Base-by-base conservation (phyloP, 2,113 vertebrate genomes). In the Strigops habroptila region DNA sequence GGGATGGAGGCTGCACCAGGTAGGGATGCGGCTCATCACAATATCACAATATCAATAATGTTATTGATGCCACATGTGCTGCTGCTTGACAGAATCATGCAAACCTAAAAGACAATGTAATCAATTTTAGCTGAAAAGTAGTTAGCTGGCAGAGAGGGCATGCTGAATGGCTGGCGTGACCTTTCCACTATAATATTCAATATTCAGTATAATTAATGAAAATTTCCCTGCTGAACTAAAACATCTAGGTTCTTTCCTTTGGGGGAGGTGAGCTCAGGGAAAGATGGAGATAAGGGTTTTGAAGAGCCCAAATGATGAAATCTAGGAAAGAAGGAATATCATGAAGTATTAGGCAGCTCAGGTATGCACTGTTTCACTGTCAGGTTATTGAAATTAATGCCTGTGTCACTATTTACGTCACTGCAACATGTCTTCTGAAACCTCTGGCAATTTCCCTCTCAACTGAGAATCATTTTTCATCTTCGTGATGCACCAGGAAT, bases 321-420 rank as follows among this genome's bases (percentile, higher is more conserved):
- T 60, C n/a, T 46, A 71, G 21, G 67, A 53, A 85, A 68, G 77
- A 48, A 65, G 9, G 21, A 77, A 81, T 18, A 48, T 28, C 16
- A 39, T 67, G 24, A 65, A 92, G 86, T 95, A 51, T 86, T 76
- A 89, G 43, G 22, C 48, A 81, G 35, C 70, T 95, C 53, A 86
- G 71, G 24, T 96, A 64, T 71, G 53, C 41, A 84, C 23, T 13
- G 3, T 96, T 97, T 94, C 68, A 46, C 80, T 93, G 89, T 92
- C 53, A 63, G 65, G 51, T 95, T 97, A 93, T 85, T 96, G 90
- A 95, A 96, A 96, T 94, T 88, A 96, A 97, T 97, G 89, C 74
- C 43, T 41, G 8, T 96, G 57, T 90, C 64, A 18, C 35, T 49
- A 43, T 80, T 94, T 85, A 53, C 83, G 2, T 96, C 94, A 95